Percentiles rank a stretch among this genome's conserved stretches.
Conservation (phyloP, 92 coral and sea anemone genomes). For the Bergia sp. region DNA sequence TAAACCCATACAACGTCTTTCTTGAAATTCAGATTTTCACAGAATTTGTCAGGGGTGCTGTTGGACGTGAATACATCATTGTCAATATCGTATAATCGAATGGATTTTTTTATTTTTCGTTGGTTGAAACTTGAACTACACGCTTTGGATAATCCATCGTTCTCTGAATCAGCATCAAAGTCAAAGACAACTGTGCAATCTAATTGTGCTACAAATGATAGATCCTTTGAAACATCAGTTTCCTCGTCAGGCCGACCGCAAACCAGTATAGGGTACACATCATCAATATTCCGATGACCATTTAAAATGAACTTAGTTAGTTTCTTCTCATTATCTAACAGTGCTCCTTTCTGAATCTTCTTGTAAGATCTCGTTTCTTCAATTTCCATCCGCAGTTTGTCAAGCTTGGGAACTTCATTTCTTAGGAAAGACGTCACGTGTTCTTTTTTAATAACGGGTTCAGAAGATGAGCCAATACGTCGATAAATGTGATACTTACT, state of each 20-base stretch:
- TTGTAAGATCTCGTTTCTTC: constrained; percentile 28
- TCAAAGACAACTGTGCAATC: constrained; percentile 41
- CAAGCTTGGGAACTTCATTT: not conserved
- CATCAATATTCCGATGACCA: constrained; percentile 25
- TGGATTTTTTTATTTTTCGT: constrained; percentile 21
- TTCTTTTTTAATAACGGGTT: constrained; percentile 12
- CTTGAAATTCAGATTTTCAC: constrained; percentile 35
- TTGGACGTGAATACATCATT: constrained; percentile 38
- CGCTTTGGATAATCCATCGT: constrained; percentile 26
- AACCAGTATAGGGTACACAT: constrained; percentile 26
- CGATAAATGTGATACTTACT: constrained; percentile 31
- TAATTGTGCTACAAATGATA: constrained; percentile 42
- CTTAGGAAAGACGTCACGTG: not conserved
- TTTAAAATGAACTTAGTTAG: constrained; percentile 37
- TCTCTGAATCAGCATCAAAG: constrained; percentile 41
- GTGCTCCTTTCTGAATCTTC: constrained; percentile 10
- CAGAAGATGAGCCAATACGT: constrained; percentile 33
- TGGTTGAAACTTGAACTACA: constrained; percentile 29
- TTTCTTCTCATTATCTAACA: constrained; percentile 25
- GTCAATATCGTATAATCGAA: constrained; percentile 38
- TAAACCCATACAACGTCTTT: constrained; percentile 38
- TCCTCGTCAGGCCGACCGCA: constrained; percentile 34
- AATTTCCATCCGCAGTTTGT: not conserved
- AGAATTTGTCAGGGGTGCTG: constrained; percentile 20
- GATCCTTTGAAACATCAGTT: constrained; percentile 8